A percentile compares a stretch with the other conserved stretches of the same genome.
These are phyloP conservation scores for Leuciscus waleckii DNA, from an alignment of 2,797 vertebrate species.

Conservation along the genomic window DNA sequence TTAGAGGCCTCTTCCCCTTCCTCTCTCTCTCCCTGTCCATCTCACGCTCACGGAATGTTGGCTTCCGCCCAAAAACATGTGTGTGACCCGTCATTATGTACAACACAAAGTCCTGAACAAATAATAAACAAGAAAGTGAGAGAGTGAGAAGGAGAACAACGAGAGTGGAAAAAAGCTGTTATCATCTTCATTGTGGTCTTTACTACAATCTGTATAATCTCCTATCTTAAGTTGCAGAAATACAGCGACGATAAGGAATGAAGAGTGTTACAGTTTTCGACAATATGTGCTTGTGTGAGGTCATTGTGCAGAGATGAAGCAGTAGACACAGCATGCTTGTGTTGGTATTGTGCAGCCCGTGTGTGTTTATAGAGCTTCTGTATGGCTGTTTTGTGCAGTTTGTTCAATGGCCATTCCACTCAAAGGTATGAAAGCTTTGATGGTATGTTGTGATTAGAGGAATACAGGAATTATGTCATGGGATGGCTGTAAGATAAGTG, in stretches of 20 bases:
- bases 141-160: conserved; percentile 64
- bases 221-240: conserved; percentile 69
- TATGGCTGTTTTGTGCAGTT: conserved; percentile 74
- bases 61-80: conserved; percentile 88
- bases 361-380: conserved; percentile 70
- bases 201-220: conserved; percentile 68
- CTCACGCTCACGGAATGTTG: conserved; percentile 83
- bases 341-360: conserved; percentile 66
- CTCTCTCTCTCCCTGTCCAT: conserved; percentile 83
- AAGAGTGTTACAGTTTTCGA: conserved; percentile 82
- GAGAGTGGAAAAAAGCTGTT: conserved; percentile 68
- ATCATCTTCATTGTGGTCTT: conserved; percentile 71
- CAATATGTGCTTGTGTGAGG: conserved; percentile 80
- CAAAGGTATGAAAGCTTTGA: conserved; percentile 74
- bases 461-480: conserved; percentile 84
- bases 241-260: conserved; percentile 69
- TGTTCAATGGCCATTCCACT: conserved; percentile 73
- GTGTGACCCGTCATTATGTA: conserved; percentile 90
- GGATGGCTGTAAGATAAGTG: conserved; percentile 70
- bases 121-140: conserved; percentile 67
- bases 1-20: conserved; percentile 83
- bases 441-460: conserved; percentile 81
- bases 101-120: conserved; percentile 89
- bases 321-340: conserved; percentile 70
- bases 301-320: conserved; percentile 77